phyloP scores from a whole-genome alignment of 2,113 vertebrate species.

The Calonectris borealis region DNA sequence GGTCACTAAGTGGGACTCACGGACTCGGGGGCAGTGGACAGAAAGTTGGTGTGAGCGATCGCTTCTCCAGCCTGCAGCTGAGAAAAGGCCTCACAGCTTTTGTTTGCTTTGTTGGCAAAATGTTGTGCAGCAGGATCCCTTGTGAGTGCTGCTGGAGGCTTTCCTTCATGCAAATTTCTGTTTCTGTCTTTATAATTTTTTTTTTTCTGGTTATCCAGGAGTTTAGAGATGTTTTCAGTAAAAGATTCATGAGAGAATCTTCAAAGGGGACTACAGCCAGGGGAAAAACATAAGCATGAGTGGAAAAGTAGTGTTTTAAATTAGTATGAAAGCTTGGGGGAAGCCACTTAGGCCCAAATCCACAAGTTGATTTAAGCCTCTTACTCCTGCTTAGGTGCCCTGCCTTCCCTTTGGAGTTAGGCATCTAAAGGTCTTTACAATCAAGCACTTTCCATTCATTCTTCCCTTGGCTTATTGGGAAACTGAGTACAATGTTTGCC shows the following conservation, averaged over 20 bases:
- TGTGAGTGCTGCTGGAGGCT: constrained; percentile 2
- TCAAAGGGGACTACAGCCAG: constrained; percentile 18
- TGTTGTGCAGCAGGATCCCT: background rate
- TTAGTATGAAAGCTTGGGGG: background rate
- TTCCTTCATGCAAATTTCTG: background rate
- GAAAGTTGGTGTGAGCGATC: accelerated
- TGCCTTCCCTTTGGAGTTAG: background rate
- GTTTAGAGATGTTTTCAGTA: constrained; percentile 16
- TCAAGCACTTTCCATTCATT: background rate
- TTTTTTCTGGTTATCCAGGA: background rate
- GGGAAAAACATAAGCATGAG: background rate
- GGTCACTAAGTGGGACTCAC: background rate
- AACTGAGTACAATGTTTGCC: background rate
- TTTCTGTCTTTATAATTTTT: background rate
- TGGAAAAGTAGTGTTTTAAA: constrained; percentile 43
- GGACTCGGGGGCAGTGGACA: background rate
- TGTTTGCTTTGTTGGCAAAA: constrained; percentile 25
- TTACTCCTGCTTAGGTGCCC: background rate
- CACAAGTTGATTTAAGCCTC: constrained; percentile 1
- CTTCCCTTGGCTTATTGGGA: background rate
- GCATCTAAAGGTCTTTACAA: background rate
- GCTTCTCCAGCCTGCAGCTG: background rate
- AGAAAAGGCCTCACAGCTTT: constrained; percentile 16
- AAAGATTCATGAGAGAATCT: constrained; percentile 9
- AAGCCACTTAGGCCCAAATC: background rate